These are phyloP conservation scores for Enteromius mattozi DNA, from an alignment of 2,797 vertebrate species.

Conservation along the genomic window DNA sequence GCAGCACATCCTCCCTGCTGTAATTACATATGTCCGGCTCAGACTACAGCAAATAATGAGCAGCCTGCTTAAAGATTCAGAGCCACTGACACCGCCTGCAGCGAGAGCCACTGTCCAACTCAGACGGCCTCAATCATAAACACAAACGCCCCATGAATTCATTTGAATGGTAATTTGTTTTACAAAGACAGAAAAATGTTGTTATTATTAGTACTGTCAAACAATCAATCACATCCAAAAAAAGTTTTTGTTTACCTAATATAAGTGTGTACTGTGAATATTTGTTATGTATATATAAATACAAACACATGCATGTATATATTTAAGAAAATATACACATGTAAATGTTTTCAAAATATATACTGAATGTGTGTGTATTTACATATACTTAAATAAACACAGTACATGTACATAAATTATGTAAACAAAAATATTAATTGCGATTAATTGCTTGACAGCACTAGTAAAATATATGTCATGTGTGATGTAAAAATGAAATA, in stretches of 20 bases:
- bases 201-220: neutral
- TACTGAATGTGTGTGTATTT: neutral
- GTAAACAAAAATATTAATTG: neutral
- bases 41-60: slow-evolving; percentile 57
- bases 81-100: slow-evolving; percentile 26
- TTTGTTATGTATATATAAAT: neutral
- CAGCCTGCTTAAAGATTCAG: slow-evolving; percentile 44
- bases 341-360: neutral
- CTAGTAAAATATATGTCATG: neutral
- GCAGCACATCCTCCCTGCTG: slow-evolving; percentile 55
- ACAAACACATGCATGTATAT: neutral
- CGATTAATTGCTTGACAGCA: neutral
- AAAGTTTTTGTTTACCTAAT: neutral
- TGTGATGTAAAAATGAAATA: neutral
- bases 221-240: neutral
- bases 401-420: neutral
- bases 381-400: neutral
- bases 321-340: neutral
- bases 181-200: neutral
- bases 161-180: neutral
- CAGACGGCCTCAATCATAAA: slow-evolving; percentile 3
- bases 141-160: neutral
- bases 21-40: slow-evolving; percentile 67
- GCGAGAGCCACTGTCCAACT: neutral
- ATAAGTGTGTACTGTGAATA: neutral